These are phyloP conservation scores for Chondrilla cf. caribensis DNA, from an alignment of 37 sponge, comb jelly and placozoan genomes.

Conservation along the genomic window DNA sequence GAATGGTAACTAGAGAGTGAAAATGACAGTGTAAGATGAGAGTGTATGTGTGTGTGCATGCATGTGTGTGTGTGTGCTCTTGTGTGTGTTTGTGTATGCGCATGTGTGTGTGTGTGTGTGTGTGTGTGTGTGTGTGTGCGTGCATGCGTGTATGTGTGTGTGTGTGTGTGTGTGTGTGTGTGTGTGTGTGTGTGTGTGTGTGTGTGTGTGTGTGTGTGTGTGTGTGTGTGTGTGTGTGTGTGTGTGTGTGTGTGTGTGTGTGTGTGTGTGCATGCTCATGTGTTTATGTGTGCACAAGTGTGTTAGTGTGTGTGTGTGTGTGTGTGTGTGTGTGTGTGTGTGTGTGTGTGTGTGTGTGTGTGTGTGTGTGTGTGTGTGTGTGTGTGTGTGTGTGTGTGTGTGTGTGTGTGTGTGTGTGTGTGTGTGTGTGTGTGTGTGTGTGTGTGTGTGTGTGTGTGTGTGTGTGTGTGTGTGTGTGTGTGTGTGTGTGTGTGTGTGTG, in stretches of 20 bases:
- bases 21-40: background rate
- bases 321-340: no score
- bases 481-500: no score
- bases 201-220: background rate
- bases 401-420: background rate
- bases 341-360: no score
- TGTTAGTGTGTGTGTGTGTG: no score
- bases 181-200: background rate
- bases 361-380: no score
- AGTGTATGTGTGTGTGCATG: no score
- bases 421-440: background rate
- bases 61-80: no score
- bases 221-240: background rate
- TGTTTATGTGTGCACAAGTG: background rate
- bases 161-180: background rate
- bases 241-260: background rate
- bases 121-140: background rate
- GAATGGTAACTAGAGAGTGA: background rate
- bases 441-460: no score
- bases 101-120: background rate
- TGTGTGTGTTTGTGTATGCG: background rate
- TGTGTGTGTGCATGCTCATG: background rate
- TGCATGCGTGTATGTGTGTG: background rate
- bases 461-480: no score
- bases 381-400: conserved; percentile 1